Evolutionary conservation across 2,113 vertebrate genomes (phyloP).

Genomic region (Rhineura floridana): DNA sequence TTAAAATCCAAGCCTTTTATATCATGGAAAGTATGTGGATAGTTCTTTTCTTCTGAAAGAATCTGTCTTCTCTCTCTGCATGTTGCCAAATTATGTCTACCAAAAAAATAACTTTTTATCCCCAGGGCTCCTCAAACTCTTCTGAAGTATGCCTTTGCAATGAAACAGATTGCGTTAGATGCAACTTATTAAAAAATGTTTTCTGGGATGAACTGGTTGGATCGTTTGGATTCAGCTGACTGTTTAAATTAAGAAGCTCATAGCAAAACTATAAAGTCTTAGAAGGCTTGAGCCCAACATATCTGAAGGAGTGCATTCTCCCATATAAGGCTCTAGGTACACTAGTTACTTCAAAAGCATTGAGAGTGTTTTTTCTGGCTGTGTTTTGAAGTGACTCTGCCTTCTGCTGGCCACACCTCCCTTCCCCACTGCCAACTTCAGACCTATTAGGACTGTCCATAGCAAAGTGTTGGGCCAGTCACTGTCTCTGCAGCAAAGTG

Average conservation of each 20-base stretch:
- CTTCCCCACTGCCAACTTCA: too few relatives aligned
- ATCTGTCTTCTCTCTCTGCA: conserved; percentile 24
- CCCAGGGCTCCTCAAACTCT: conserved; percentile 40
- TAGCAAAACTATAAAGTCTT: not conserved
- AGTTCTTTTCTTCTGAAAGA: not conserved
- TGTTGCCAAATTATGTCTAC: conserved; percentile 35
- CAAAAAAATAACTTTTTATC: conserved; percentile 27
- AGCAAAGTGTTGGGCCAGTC: too few relatives aligned
- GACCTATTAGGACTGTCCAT: too few relatives aligned
- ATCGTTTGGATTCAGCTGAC: not conserved
- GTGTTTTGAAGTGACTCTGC: too few relatives aligned
- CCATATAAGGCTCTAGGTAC: too few relatives aligned
- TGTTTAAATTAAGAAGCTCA: not conserved
- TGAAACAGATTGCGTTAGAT: not conserved
- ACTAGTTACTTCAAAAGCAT: too few relatives aligned
- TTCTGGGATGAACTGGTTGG: conserved; percentile 14
- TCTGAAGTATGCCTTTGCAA: conserved; percentile 43
- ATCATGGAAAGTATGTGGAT: conserved; percentile 22
- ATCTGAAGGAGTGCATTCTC: not conserved
- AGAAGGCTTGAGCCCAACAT: not conserved
- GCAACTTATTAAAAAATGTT: conserved; percentile 41
- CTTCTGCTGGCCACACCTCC: too few relatives aligned
- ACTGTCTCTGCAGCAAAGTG: too few relatives aligned
- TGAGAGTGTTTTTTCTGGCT: too few relatives aligned
- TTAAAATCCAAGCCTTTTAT: conserved; percentile 27